A percentile compares a stretch with the other conserved stretches of the same genome.
These are phyloP conservation scores for Megalops atlanticus DNA, from an alignment of 2,113 vertebrate species.

Conservation along the genomic window DNA sequence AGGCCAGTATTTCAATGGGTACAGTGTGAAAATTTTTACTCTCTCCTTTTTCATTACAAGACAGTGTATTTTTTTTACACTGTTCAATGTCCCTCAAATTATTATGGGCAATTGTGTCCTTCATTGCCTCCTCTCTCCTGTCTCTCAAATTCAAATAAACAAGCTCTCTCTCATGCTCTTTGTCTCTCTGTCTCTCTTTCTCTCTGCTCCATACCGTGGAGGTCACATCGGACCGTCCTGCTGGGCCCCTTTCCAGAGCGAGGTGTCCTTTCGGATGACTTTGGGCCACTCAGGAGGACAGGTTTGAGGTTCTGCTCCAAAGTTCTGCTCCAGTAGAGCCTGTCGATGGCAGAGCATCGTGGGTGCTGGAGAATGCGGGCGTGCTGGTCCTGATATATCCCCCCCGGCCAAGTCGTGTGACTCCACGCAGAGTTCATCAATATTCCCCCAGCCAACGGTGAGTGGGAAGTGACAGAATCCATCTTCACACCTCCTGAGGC, in stretches of 20 bases:
- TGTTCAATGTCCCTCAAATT: no score
- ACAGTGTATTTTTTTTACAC: no score
- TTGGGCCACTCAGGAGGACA: neutral
- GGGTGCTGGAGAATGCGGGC: neutral
- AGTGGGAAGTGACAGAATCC: no score
- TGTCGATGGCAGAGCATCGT: neutral
- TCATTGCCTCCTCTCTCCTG: no score
- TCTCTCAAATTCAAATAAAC: no score
- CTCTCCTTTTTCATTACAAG: no score
- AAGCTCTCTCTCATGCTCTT: neutral
- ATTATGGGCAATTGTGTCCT: no score
- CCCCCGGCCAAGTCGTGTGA: neutral
- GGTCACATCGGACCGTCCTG: neutral
- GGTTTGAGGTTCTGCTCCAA: neutral
- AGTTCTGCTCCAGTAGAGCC: constrained; percentile 7
- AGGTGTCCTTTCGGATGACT: neutral
- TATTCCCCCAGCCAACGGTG: neutral
- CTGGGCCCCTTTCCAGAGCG: constrained; percentile 11
- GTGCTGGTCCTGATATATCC: neutral
- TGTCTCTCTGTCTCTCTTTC: constrained; percentile 2
- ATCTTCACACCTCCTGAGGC: no score
- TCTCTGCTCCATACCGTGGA: neutral
- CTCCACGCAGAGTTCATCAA: neutral
- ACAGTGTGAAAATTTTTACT: no score
- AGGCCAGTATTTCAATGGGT: no score